Percentiles rank a stretch among this genome's conserved stretches.
These are phyloP conservation scores for Xylota sylvarum DNA, from an alignment of 2,888 invertebrate species.

Conservation along the genomic window DNA sequence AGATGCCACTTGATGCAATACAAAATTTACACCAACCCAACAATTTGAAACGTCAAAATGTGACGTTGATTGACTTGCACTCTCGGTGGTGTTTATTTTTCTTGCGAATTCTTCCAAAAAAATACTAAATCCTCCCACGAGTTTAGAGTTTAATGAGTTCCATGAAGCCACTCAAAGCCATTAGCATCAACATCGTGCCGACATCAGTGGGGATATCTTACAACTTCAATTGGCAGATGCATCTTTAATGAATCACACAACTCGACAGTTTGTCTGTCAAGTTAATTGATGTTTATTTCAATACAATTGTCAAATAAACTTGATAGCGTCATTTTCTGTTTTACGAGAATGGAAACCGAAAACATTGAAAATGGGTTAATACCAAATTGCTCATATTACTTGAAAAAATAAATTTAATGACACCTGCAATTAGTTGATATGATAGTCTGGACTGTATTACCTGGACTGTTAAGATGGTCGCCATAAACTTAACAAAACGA, in stretches of 20 bases:
- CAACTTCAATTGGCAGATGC: slow-evolving; percentile 2
- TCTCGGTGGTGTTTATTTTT: background rate
- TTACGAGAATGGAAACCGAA: background rate
- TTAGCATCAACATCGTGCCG: slow-evolving; percentile 5
- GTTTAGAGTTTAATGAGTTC: background rate
- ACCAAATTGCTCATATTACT: too few relatives aligned
- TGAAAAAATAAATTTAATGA: background rate
- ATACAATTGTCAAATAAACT: background rate
- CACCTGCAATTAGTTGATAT: background rate
- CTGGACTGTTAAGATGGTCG: background rate
- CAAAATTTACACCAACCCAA: background rate
- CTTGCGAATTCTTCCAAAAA: background rate
- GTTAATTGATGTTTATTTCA: background rate
- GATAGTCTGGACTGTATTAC: background rate
- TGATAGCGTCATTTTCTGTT: background rate
- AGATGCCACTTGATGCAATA: background rate
- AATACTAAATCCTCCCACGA: slow-evolving; percentile 3
- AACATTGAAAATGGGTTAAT: background rate
- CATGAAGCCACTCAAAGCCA: slow-evolving; percentile 10
- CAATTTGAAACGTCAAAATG: background rate
- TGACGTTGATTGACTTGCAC: slow-evolving; percentile 14
- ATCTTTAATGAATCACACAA: slow-evolving; percentile 8
- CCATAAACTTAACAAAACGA: background rate
- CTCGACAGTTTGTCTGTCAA: slow-evolving; percentile 10
- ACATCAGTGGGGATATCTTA: background rate